phyloP scores from a whole-genome alignment of 2,797 vertebrate species.

The Chaetodon trifasciatus region DNA sequence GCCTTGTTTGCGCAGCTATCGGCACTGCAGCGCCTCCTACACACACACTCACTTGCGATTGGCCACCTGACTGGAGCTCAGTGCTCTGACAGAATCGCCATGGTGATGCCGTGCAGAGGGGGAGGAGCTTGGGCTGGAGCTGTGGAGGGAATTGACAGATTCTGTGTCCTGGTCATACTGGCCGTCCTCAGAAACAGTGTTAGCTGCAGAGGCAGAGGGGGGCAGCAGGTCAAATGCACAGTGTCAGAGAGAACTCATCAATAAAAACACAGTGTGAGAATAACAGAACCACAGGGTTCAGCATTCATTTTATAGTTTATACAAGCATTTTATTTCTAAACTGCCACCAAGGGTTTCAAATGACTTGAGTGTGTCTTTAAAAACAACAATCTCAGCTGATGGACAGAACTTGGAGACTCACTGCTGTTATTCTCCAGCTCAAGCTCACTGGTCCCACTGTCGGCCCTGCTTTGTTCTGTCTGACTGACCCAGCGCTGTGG shows the following conservation, averaged over 20 bases:
- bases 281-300: too few species aligned
- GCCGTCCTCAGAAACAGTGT: conserved; percentile 66
- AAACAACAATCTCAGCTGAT: not conserved
- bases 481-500: conserved; percentile 55
- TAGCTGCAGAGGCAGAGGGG: conserved; percentile 60
- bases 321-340: not conserved
- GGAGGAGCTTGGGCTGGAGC: conserved; percentile 58
- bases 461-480: conserved; percentile 39
- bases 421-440: conserved; percentile 60
- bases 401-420: conserved; percentile 43
- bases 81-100: conserved; percentile 54
- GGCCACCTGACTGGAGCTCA: conserved; percentile 65
- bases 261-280: not conserved
- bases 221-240: not conserved
- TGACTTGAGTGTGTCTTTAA: not conserved
- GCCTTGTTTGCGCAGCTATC: conserved; percentile 48
- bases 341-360: not conserved
- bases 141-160: conserved; percentile 24
- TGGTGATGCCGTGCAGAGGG: conserved; percentile 15
- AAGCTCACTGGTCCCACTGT: conserved; percentile 68
- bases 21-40: conserved; percentile 47
- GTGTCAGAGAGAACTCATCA: not conserved
- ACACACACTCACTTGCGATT: conserved; percentile 79
- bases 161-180: conserved; percentile 29
- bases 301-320: not conserved